These are phyloP conservation scores for Philypnodon macrostomus DNA, from an alignment of 2,797 vertebrate genomes.

Conservation along the genomic window DNA sequence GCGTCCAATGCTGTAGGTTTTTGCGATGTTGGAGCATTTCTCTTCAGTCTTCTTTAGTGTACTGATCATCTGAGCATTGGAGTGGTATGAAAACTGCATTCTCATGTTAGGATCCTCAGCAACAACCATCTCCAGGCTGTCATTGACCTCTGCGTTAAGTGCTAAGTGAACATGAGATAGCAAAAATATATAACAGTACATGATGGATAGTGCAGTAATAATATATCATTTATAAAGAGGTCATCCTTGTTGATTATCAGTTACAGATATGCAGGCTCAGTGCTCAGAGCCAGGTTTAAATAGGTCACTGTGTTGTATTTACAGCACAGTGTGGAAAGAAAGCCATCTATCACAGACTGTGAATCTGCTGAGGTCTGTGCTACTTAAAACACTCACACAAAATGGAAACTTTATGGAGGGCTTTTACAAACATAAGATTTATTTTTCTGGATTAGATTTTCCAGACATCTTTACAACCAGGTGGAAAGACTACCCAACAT, in stretches of 20 bases:
- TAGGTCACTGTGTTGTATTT: slow-evolving; percentile 13
- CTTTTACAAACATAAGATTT: too few relatives aligned
- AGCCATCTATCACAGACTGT: slow-evolving; percentile 4
- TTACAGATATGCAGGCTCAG: slow-evolving; percentile 3
- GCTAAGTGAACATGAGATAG: too few relatives aligned
- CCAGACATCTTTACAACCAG: too few relatives aligned
- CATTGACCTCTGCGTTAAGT: slow-evolving; percentile 11
- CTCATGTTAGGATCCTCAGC: slow-evolving; percentile 63
- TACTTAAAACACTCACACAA: slow-evolving; percentile 20
- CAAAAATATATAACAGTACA: too few relatives aligned
- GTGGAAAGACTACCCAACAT: too few relatives aligned
- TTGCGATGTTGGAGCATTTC: slow-evolving; percentile 82
- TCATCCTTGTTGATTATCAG: slow-evolving; percentile 2
- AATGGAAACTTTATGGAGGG: too few relatives aligned
- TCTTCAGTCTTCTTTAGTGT: slow-evolving; percentile 80
- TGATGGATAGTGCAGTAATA: slow-evolving; percentile 34
- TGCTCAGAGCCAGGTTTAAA: slow-evolving; percentile 31
- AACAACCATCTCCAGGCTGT: slow-evolving; percentile 28
- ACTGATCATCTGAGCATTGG: slow-evolving; percentile 82
- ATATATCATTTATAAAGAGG: slow-evolving; percentile 5
- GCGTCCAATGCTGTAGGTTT: slow-evolving; percentile 91
- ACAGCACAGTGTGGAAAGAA: slow-evolving; percentile 8
- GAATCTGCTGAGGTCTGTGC: slow-evolving; percentile 15
- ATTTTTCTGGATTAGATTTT: too few relatives aligned
- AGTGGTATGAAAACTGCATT: slow-evolving; percentile 83